Conservation (phyloP, 1,140 invertebrate genomes). For the Lysiphlebus fabarum region DNA sequence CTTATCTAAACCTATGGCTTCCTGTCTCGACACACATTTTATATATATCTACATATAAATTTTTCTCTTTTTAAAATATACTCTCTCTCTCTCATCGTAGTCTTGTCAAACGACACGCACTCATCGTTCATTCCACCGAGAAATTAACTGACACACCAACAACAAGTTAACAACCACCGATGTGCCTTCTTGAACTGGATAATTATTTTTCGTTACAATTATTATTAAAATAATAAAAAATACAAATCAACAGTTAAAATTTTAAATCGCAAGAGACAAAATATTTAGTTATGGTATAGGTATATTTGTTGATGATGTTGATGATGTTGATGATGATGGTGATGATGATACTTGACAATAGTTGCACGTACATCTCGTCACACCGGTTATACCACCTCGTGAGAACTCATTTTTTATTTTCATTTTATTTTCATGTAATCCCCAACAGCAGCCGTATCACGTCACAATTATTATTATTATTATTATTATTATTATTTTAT, state of each 20-base stretch:
- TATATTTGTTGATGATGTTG: too few relatives aligned
- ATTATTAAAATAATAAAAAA: not conserved
- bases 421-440: conserved; percentile 4
- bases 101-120: conserved; percentile 1
- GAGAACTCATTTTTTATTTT: conserved; percentile 16
- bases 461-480: too few relatives aligned
- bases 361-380: conserved; percentile 6
- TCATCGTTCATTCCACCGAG: conserved; percentile 8
- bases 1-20: conserved; percentile 52
- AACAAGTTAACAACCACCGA: too few relatives aligned
- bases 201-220: too few relatives aligned
- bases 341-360: conserved; percentile 10
- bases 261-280: not conserved
- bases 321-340: too few relatives aligned
- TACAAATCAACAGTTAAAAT: not conserved
- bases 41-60: not conserved
- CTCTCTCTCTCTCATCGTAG: not conserved
- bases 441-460: not conserved
- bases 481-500: not conserved
- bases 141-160: too few relatives aligned
- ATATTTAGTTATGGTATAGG: too few relatives aligned
- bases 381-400: conserved; percentile 17
- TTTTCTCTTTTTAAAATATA: too few relatives aligned
- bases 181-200: too few relatives aligned
- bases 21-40: conserved; percentile 32